phyloP scores from a whole-genome alignment of 2,888 invertebrate species.

The Melieria crassipennis region DNA sequence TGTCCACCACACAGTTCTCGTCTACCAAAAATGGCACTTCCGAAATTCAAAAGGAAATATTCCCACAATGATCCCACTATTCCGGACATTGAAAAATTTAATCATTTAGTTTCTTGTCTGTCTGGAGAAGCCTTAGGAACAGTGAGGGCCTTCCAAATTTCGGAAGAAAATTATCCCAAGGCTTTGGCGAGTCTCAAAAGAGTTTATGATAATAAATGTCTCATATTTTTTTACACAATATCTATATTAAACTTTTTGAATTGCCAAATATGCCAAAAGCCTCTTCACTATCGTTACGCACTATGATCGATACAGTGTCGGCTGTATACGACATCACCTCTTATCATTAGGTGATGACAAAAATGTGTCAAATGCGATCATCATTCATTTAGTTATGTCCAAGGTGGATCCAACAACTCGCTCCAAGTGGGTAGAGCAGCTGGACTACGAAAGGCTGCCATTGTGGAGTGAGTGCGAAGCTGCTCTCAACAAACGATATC shows the following conservation, averaged over 20 bases:
- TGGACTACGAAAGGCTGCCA: constrained; percentile 33
- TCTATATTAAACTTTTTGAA: constrained; percentile 38
- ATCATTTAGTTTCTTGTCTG: constrained; percentile 19
- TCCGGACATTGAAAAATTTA: constrained; percentile 32
- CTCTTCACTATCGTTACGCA: constrained; percentile 37
- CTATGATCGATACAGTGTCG: constrained; percentile 41
- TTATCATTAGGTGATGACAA: constrained; percentile 40
- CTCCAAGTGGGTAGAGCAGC: constrained; percentile 33
- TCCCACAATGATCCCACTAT: constrained; percentile 18
- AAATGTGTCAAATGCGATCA: constrained; percentile 38
- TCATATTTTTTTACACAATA: constrained; percentile 41
- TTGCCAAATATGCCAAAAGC: constrained; percentile 36
- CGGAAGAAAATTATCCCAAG: constrained; percentile 27
- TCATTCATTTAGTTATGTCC: constrained; percentile 41
- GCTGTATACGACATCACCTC: constrained; percentile 37
- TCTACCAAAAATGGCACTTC: constrained; percentile 17
- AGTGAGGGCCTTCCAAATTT: constrained; percentile 23
- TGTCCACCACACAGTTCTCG: constrained; percentile 3
- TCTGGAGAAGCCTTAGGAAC: constrained; percentile 23
- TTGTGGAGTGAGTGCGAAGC: constrained; percentile 36
- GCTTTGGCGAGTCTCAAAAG: constrained; percentile 17
- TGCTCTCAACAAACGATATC: constrained; percentile 32
- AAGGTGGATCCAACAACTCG: constrained; percentile 36
- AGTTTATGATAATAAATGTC: constrained; percentile 39
- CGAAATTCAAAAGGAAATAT: constrained; percentile 25